Evolutionary conservation across 2,888 invertebrate genomes (phyloP), one percentile per base, ranked within the genome.

Genomic region (Trisateles emortualis): DNA sequence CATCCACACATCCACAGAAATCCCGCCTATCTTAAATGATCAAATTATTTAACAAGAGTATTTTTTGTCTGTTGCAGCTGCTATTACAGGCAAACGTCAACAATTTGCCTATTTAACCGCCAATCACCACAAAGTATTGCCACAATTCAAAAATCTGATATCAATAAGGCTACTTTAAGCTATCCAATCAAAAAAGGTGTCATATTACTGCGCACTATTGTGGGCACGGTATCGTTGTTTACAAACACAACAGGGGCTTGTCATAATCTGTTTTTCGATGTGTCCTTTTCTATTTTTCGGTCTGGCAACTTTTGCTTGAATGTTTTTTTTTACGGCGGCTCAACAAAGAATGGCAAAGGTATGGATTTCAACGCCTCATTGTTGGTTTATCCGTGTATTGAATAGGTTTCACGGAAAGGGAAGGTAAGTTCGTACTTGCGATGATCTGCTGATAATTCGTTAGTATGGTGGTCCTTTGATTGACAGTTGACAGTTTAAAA

Each of bases 201-300:
- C 91, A 87, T 86, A 88, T 92, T 91, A 91, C 92, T 76, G 69
- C 61, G 58, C 56, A 64, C 85, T 69, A 83, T 92, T 90, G 88
- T 90, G 68, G 71, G 66, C 65, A 57, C 52, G 73, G 72, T 69
- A 82, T 76, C 78, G 74, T 64, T 92, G 92, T 92, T 92, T 92
- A 92, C 92, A 91, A 92, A 92, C 92, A 92, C 83, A 92, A 92
- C 89, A 92, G 81, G 86, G 88, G 89, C 87, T 88, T 89, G 92
- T 90, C 87, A 88, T 92, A 91, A 91, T 92, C 92, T 91, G 85
- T 90, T 90, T 92, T 91, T 81, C 81, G 80, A 88, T 84, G 79
- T 83, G 82, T 82, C 87, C 82, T 83, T 82, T 69, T 84, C 86
- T 87, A 87, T 85, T 88, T 88, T 88, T 87, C 84, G 87, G 81